A percentile compares a stretch with the other conserved stretches of the same genome.
These are phyloP conservation scores for Sander vitreus DNA, from an alignment of 2,113 vertebrate species.

Conservation along the genomic window DNA sequence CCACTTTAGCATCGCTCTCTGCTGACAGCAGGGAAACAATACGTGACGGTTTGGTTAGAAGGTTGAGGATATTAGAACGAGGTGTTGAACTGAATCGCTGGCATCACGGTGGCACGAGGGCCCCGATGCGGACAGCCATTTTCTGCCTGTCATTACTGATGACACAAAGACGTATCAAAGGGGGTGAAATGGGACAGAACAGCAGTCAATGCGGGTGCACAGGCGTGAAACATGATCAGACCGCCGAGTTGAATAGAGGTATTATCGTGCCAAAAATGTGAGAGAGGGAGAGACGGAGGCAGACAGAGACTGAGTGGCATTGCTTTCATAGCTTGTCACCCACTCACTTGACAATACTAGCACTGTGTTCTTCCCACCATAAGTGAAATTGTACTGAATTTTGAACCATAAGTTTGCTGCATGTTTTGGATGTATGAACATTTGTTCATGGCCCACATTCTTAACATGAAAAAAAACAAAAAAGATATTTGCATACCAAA, in stretches of 20 bases:
- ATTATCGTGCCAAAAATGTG: slow-evolving; percentile 64
- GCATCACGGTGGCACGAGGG: slow-evolving; percentile 33
- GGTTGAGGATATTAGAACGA: background rate
- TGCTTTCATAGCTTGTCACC: slow-evolving; percentile 73
- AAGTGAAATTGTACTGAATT: slow-evolving; percentile 10
- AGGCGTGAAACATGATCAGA: slow-evolving; percentile 78
- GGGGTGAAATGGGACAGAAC: slow-evolving; percentile 59
- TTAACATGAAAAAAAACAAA: slow-evolving; percentile 10
- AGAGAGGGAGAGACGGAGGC: slow-evolving; percentile 20
- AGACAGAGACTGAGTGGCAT: slow-evolving; percentile 55
- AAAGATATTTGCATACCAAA: slow-evolving; percentile 16
- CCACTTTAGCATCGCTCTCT: slow-evolving; percentile 26
- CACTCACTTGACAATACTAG: slow-evolving; percentile 61
- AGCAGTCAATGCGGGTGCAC: slow-evolving; percentile 53
- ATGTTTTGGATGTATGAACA: slow-evolving; percentile 60
- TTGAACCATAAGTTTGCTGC: slow-evolving; percentile 18
- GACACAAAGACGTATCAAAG: slow-evolving; percentile 63
- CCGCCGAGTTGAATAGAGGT: slow-evolving; percentile 62
- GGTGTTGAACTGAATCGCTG: slow-evolving; percentile 46
- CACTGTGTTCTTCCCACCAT: slow-evolving; percentile 37
- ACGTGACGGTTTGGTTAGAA: background rate
- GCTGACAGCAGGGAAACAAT: slow-evolving; percentile 53
- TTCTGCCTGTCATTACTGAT: slow-evolving; percentile 67
- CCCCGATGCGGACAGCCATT: slow-evolving; percentile 41
- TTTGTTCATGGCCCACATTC: slow-evolving; percentile 52